Base-by-base conservation (phyloP, 2,113 vertebrate species). In the Vidua macroura region DNA sequence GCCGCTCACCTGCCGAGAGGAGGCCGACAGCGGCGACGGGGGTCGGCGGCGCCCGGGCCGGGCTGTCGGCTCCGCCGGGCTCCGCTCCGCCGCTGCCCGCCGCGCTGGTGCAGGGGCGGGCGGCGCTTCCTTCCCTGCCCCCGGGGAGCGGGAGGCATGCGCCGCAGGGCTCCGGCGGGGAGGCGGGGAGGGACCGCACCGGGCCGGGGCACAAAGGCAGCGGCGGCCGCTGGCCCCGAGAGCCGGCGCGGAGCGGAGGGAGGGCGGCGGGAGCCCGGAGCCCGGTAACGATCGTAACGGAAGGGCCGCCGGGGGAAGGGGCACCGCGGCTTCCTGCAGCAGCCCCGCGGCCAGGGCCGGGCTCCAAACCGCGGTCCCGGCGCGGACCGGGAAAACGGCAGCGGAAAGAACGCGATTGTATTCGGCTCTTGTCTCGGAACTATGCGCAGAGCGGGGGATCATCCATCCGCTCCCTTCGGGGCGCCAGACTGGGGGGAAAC, bases 41-140 rank as follows among this genome's bases (percentile, higher is more conserved):
- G 53, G 30, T 55, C 30, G 53, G 53, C 53, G 53, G 53, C 53
- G 53, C 7, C 53, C 53, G 53, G 53, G 53, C 31, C 31, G 53
- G 53, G 53, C 53, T 21, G 31, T 56, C 53, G 31, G 53, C 53
- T 56, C 55, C 55, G 55, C 55, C 55, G 55, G 31, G 55, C 55
- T 56, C 55, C 55, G 55, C 55, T 56, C 55, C 55, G 55, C 55
- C 55, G 55, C 55, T 56, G 55, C 55, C 55, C 55, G 55, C 55
- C 55, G 55, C 55, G 55, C 55, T 56, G 55, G 55, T 56, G 55
- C 55, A 56, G 55, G 55, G 31, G 55, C 55, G 55, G 55, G 55
- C 92, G 92, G 76, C 58, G 82, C 92, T 86, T 90, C 87, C 82
- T 78, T 84, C 68, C 83, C 87, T 72, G 86, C 83, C 89, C 92